Percentiles rank a stretch among this genome's conserved stretches.
These are phyloP conservation scores for Cyrtorhinus lividipennis DNA, from an alignment of 1,140 invertebrate genomes.

Conservation along the genomic window DNA sequence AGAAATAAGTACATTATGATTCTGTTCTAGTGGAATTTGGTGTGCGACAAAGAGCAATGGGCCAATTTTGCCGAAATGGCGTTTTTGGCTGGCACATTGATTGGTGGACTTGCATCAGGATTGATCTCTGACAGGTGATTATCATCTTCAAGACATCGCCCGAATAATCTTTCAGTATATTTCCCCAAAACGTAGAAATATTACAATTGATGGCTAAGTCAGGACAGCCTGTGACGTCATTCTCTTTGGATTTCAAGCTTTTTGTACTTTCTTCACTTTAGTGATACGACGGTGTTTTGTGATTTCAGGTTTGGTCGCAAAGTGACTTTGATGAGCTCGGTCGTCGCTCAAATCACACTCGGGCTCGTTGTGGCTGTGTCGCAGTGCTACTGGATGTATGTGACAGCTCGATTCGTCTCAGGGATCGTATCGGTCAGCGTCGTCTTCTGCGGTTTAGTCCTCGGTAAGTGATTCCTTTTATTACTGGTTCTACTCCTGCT, in stretches of 20 bases:
- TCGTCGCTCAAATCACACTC: slow-evolving; percentile 44
- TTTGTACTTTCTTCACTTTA: no score
- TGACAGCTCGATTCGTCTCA: slow-evolving; percentile 42
- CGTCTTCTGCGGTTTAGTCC: slow-evolving; percentile 54
- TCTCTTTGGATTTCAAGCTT: no score
- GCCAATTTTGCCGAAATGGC: slow-evolving; percentile 50
- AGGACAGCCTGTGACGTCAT: no score
- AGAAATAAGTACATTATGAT: no score
- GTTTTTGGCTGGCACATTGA: slow-evolving; percentile 48
- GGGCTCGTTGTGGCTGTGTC: slow-evolving; percentile 44
- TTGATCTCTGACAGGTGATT: slow-evolving; percentile 46
- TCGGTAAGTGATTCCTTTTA: slow-evolving; percentile 33
- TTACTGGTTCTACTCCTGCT: no score
- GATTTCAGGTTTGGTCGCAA: slow-evolving; percentile 65
- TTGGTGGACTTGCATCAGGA: slow-evolving; percentile 51
- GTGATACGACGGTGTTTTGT: no score
- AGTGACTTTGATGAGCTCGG: slow-evolving; percentile 48
- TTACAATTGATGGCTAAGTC: no score
- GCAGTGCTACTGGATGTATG: slow-evolving; percentile 46
- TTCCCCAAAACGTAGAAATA: no score
- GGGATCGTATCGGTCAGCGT: slow-evolving; percentile 55
- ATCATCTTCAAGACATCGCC: no score
- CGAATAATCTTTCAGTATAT: no score
- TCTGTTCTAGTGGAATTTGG: slow-evolving; percentile 42
- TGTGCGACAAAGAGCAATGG: slow-evolving; percentile 45